A percentile compares a stretch with the other conserved stretches of the same genome.
Evolutionary conservation across 1,140 invertebrate species (phyloP).

Genomic region (Anadara kagoshimensis): DNA sequence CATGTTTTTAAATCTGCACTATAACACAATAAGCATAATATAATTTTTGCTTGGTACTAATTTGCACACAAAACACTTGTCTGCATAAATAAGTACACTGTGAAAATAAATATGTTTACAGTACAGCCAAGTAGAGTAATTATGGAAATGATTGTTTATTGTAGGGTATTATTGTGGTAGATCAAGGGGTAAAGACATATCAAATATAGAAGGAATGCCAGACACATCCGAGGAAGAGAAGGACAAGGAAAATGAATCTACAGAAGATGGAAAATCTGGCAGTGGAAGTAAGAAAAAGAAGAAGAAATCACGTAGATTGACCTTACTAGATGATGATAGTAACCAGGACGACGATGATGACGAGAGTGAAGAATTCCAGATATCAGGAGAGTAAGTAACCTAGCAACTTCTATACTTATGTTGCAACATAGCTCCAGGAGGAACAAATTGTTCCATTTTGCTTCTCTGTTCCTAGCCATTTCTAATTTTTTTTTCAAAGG

Average conservation of each 20-base stretch:
- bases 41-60: no score
- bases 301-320: conserved; percentile 50
- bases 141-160: neutral
- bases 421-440: no score
- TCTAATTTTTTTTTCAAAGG: no score
- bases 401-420: no score
- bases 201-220: conserved; percentile 79
- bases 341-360: conserved; percentile 52
- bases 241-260: neutral
- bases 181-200: conserved; percentile 91
- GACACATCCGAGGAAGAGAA: conserved; percentile 58
- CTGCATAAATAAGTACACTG: no score
- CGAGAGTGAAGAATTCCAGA: conserved; percentile 52
- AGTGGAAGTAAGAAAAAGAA: conserved; percentile 55
- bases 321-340: conserved; percentile 67
- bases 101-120: no score
- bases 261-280: conserved; percentile 54
- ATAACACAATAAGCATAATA: no score
- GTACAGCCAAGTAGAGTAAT: no score
- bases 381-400: conserved; percentile 34
- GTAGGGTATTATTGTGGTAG: conserved; percentile 67
- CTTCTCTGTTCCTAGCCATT: no score
- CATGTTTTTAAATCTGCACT: no score
- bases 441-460: no score
- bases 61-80: no score